Evolutionary conservation across 2,113 vertebrate genomes (phyloP).

Genomic region (Pholis gunnellus): DNA sequence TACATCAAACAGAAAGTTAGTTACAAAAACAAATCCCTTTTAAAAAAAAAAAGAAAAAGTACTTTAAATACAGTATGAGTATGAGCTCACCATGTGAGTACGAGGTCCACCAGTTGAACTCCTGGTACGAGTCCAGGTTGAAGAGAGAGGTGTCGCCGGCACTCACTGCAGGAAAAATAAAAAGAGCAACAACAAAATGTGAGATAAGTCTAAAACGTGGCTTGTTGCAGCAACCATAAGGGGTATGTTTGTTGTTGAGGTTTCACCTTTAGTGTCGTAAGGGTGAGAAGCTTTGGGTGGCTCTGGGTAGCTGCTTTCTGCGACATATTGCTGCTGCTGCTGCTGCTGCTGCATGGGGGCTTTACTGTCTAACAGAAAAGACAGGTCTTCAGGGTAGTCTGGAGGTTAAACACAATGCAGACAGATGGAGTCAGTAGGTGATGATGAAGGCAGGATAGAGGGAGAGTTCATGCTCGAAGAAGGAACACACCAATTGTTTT

Average conservation of each 20-base stretch:
- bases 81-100: conserved; percentile 80
- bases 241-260: background rate
- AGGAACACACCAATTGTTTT: conserved; percentile 9
- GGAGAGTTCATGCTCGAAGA: background rate
- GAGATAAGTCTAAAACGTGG: background rate
- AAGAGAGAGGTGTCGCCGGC: conserved; percentile 70
- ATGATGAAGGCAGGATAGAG: background rate
- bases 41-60: background rate
- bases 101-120: conserved; percentile 81
- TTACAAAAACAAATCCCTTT: background rate
- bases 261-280: conserved; percentile 77
- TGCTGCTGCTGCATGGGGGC: conserved; percentile 68
- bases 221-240: background rate
- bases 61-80: background rate
- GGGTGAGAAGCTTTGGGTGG: conserved; percentile 67
- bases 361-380: conserved; percentile 87
- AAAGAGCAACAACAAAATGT: background rate
- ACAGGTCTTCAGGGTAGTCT: conserved; percentile 87
- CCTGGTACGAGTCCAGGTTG: conserved; percentile 81
- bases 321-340: conserved; percentile 71
- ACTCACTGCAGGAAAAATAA: conserved; percentile 45
- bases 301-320: conserved; percentile 70
- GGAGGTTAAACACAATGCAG: conserved; percentile 73
- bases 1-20: background rate
- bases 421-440: conserved; percentile 46